Evolutionary conservation across 2,797 vertebrate species (phyloP).

Genomic region (Rhabdomys pumilio): DNA sequence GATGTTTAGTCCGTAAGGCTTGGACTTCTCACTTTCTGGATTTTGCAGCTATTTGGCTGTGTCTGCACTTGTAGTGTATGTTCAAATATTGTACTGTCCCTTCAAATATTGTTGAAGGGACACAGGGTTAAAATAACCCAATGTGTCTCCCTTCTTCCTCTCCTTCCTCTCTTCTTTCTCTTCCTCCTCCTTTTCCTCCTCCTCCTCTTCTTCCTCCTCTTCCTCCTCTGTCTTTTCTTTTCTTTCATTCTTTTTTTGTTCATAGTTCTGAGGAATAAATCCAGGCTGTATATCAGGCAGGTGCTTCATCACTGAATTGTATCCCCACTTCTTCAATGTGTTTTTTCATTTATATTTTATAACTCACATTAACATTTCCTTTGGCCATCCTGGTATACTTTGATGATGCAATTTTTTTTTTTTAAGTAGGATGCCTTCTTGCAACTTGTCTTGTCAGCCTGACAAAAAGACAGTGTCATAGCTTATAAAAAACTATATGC

Average conservation of each 20-base stretch:
- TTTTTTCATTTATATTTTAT: constrained; percentile 54
- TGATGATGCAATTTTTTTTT: not conserved
- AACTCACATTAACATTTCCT: not conserved
- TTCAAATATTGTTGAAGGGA: too few relatives aligned
- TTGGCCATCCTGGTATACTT: not conserved
- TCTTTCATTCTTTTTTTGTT: not conserved
- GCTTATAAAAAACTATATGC: not conserved
- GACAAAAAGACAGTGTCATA: not conserved
- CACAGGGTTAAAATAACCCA: not conserved
- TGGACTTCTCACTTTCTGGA: not conserved
- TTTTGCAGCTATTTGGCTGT: constrained; percentile 6
- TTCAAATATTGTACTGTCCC: too few relatives aligned
- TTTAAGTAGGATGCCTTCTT: not conserved
- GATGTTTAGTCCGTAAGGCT: not conserved
- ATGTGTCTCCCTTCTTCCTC: too few relatives aligned
- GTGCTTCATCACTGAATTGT: not conserved
- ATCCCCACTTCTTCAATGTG: not conserved
- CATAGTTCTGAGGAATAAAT: not conserved
- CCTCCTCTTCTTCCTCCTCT: too few relatives aligned
- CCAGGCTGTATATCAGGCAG: not conserved
- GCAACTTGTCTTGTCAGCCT: not conserved
- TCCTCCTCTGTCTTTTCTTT: too few relatives aligned
- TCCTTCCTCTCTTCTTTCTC: rapidly evolving
- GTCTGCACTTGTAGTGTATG: not conserved
- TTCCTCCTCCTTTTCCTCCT: rapidly evolving